These are phyloP conservation scores for Myiozetetes cayanensis DNA, from an alignment of 2,113 vertebrate species.

Conservation along the genomic window DNA sequence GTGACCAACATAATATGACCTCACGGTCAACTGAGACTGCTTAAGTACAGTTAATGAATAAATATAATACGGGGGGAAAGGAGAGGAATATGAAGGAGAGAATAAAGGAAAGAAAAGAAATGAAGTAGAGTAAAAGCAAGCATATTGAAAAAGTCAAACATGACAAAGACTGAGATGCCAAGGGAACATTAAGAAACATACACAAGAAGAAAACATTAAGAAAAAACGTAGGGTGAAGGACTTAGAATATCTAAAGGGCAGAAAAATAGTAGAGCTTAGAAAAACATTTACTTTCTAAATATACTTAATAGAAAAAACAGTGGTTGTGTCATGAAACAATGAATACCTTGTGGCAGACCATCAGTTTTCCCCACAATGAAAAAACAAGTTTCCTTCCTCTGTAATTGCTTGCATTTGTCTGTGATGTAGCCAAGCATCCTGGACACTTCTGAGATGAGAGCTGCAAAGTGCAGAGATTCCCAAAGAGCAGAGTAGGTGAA, in stretches of 20 bases:
- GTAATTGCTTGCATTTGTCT: background rate
- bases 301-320: constrained; percentile 1
- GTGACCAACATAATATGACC: background rate
- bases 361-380: background rate
- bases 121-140: background rate
- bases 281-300: constrained; percentile 56
- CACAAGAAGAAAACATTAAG: background rate
- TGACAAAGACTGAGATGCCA: background rate
- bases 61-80: background rate
- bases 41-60: background rate
- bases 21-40: background rate
- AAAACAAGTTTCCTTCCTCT: background rate
- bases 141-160: background rate
- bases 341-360: background rate
- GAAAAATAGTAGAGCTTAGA: constrained; percentile 44
- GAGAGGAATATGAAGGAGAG: background rate
- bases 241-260: background rate
- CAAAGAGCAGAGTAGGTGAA: background rate
- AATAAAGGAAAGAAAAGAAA: background rate
- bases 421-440: background rate
- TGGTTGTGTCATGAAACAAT: background rate
- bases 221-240: background rate
- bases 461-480: background rate
- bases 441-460: background rate
- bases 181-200: background rate